Percentiles rank a stretch among this genome's conserved stretches.
Conservation (phyloP, 1,140 invertebrate species). For the Papilio polytes region DNA sequence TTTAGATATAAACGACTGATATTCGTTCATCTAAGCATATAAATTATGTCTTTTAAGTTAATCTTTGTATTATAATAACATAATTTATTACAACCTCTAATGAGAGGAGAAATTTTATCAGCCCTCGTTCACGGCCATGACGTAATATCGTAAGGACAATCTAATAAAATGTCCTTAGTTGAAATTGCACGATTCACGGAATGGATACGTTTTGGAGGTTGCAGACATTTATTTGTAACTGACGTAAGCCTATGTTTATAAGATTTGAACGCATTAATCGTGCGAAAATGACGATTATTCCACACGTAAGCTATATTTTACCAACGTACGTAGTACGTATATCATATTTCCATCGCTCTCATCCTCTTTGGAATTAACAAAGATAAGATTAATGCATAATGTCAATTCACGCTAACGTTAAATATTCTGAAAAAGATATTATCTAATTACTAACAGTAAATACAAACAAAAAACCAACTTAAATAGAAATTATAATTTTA, state of each 20-base stretch:
- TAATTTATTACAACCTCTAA: not conserved
- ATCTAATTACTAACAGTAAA: too few species aligned
- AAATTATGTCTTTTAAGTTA: not conserved
- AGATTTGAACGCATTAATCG: not conserved
- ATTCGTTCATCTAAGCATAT: not conserved
- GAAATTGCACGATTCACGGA: conserved; percentile 29
- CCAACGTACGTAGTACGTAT: not conserved
- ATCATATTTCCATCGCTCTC: too few species aligned
- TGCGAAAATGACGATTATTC: not conserved
- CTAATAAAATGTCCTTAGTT: conserved; percentile 25
- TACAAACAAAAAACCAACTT: too few species aligned
- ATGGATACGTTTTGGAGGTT: conserved; percentile 30
- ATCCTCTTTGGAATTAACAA: too few species aligned
- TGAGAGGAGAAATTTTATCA: conserved; percentile 1
- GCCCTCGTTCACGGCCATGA: conserved; percentile 7
- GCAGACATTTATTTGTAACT: conserved; percentile 1
- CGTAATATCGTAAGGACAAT: conserved; percentile 25
- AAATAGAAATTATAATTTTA: too few species aligned
- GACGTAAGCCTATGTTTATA: conserved; percentile 23
- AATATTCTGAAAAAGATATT: too few species aligned
- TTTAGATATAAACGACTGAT: not conserved
- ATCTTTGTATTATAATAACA: not conserved
- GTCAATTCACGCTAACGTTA: too few species aligned
- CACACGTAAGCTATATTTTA: not conserved
- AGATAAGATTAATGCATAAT: too few species aligned